phyloP scores from a whole-genome alignment of 2,797 vertebrate genomes.

The Synanceia verrucosa region DNA sequence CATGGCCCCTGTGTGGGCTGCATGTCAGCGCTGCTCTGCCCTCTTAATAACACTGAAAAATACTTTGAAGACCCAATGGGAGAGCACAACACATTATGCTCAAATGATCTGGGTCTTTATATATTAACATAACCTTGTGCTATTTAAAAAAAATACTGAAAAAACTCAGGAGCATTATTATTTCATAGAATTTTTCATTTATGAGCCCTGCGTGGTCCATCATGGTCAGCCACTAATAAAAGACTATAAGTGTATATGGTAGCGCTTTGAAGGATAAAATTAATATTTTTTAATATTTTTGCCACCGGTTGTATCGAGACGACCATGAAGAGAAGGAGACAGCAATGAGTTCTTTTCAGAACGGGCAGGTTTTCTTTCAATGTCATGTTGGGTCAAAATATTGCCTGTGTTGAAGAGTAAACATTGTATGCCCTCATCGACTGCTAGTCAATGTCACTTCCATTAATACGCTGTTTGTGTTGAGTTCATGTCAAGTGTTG shows the following conservation, averaged over 20 bases:
- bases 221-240: slow-evolving; percentile 37
- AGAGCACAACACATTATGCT: slow-evolving; percentile 51
- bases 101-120: slow-evolving; percentile 45
- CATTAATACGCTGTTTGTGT: slow-evolving; percentile 33
- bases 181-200: slow-evolving; percentile 20
- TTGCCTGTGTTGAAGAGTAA: slow-evolving; percentile 11
- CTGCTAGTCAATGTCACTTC: slow-evolving; percentile 1
- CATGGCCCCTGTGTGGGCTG: slow-evolving; percentile 69
- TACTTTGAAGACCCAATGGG: slow-evolving; percentile 59
- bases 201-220: slow-evolving; percentile 17
- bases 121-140: slow-evolving; percentile 50
- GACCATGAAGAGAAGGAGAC: not conserved
- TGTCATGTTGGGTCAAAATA: not conserved
- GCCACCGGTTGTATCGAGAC: not conserved
- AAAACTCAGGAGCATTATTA: slow-evolving; percentile 5
- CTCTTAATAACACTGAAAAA: slow-evolving; percentile 69
- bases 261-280: slow-evolving; percentile 30
- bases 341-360: not conserved
- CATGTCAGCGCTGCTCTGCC: slow-evolving; percentile 63
- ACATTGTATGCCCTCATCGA: slow-evolving; percentile 3
- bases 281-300: slow-evolving; percentile 20
- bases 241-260: slow-evolving; percentile 46
- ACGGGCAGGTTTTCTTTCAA: slow-evolving; percentile 14
- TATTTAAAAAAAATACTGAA: slow-evolving; percentile 33
- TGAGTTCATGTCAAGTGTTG: slow-evolving; percentile 16